Conservation (phyloP, 2,113 vertebrate genomes). For the Esox niger region DNA sequence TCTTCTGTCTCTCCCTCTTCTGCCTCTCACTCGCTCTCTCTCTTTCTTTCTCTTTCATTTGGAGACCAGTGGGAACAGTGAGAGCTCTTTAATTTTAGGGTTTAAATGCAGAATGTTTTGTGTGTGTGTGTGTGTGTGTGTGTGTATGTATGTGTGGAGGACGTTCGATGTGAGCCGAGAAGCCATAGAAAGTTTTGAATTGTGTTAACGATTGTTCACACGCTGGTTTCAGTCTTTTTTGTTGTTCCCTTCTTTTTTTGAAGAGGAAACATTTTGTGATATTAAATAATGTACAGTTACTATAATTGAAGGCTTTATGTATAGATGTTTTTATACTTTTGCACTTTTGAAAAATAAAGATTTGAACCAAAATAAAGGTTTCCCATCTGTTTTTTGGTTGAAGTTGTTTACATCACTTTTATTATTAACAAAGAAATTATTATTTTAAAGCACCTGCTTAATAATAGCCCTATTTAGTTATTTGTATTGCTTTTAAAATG, state of each 20-base stretch:
- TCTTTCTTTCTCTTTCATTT: conserved; percentile 38
- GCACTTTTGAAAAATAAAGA: conserved; percentile 74
- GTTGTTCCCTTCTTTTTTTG: conserved; percentile 11
- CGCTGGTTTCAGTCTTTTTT: conserved; percentile 38
- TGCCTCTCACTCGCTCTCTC: background rate
- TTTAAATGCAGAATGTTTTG: conserved; percentile 19
- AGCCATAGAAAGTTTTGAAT: conserved; percentile 47
- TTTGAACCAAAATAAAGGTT: conserved; percentile 43
- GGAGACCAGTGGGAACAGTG: conserved; percentile 10
- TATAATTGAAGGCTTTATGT: conserved; percentile 60
- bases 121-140: too few species aligned
- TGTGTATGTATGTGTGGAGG: conserved; percentile 11
- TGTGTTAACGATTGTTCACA: conserved; percentile 14
- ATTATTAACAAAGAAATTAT: background rate
- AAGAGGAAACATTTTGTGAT: conserved; percentile 41
- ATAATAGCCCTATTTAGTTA: background rate
- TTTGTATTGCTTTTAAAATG: background rate
- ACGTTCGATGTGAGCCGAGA: conserved; percentile 35
- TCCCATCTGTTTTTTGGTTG: conserved; percentile 16
- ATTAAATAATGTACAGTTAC: conserved; percentile 65
- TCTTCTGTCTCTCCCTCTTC: background rate
- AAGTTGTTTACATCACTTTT: conserved; percentile 12
- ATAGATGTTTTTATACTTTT: conserved; percentile 72
- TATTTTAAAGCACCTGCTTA: background rate
- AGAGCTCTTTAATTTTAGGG: conserved; percentile 14